Base-by-base conservation (phyloP, 1,140 invertebrate genomes). In the Oryctes rhinoceros region DNA sequence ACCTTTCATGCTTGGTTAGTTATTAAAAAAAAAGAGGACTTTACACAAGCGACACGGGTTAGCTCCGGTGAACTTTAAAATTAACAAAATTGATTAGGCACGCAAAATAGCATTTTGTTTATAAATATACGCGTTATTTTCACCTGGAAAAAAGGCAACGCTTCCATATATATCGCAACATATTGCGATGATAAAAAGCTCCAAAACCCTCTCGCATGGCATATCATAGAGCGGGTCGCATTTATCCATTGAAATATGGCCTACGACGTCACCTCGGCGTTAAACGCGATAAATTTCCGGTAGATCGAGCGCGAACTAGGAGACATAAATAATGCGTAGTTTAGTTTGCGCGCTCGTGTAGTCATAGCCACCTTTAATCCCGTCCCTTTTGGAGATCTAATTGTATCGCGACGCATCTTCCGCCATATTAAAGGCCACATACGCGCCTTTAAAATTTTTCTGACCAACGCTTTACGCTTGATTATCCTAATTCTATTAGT, bases 61-160 rank as follows among this genome's bases (percentile, higher is more conserved):
- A 53, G n/a, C 13, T 53, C 6, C 49, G n/a, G 4, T 53, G 49
- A 53, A 53, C 49, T 53, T 53, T 53, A 53, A 53, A 53, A 13
- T n/a, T 15, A 53, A 53, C 49, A 13, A n/a, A n/a, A n/a, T 53
- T 53, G 49, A 53, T 53, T 53, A 53, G n/a, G 49, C 49, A 53
- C 13, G 49, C n/a, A 53, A 53, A 10, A 5, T 4, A 53, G 49
- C 49, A 53, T 13, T 53, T 53, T 53, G n/a, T 53, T 53, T 13
- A 53, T 53, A 53, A 53, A 53, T 53, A 53, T 4, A n/a, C 49
- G 49, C n/a, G 11, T 53, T 13, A 15, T 53, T 53, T 53, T 53
- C 49, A n/a, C 49, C 49, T 53, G 49, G 13, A 53, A 53, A 53
- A n/a, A 53, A n/a, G n/a, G 4, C n/a, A n/a, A n/a, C 49, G 13